Base-by-base conservation (phyloP, 2,888 invertebrate species). In the Polymixis lichenea region DNA sequence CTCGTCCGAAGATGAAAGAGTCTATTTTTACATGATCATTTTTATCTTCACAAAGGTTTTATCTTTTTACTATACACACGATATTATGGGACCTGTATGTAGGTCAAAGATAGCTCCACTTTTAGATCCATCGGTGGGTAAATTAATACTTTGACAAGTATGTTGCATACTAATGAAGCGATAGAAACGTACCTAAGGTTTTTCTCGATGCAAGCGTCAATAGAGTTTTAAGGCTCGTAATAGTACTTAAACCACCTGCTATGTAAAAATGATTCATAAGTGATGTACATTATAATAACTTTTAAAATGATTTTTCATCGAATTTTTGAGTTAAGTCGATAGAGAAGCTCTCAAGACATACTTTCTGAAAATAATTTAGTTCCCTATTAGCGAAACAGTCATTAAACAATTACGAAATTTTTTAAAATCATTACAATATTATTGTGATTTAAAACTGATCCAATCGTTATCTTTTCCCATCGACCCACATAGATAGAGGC, bases 401-500 rank as follows among this genome's bases (percentile, higher is more conserved):
- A 22, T 8, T 43, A 8, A 17, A 55, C 46, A 22, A 51, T 46
- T 46, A 38, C 0, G 22, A 46, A 25, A 62, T 32, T 67, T 61
- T 60, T 55, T 55, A 55, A 55, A 46, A 28, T 55, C 19, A 60
- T 69, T 72, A 56, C 46, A 4, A 28, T 55, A 51, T 62, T 49
- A 78, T 28, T 55, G 72, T 69, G 32, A 64, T 64, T 71, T 64
- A 68, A 79, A 70, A 67, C 38, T 72, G 73, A 79, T 49, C 38
- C 17, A 28, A 32, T 22, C 9, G 58, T 79, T 79, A 83, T 81
- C 86, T 66, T 13, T 15, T 15, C 64, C 38, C 56, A 82, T 82
- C 84, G 86, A 86, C 86, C 85, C 73, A 85, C 25, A 69, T 77
- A 84, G 84, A 82, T 86, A 84, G 28, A 60, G 8, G 9, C 61